Base-by-base conservation (phyloP, 2,797 vertebrate genomes). In the Lateolabrax maculatus region DNA sequence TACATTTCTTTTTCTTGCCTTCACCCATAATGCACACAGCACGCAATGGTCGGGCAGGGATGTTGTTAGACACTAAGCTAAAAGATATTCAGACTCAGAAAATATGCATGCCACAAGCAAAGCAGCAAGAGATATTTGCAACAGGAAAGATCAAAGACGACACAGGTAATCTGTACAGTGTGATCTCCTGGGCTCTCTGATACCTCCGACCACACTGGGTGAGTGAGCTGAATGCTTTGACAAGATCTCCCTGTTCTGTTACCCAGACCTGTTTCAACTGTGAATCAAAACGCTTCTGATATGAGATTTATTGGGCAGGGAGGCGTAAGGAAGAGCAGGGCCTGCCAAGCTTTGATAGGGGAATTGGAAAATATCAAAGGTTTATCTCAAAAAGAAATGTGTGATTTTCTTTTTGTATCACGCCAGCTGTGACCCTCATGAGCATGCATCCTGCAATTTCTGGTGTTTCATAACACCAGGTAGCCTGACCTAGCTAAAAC, bases 271-370 rank as follows among this genome's bases (percentile, higher is more conserved):
- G 84, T 92, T 93, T 93, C 89, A 91, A 92, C 89, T 86, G 77
- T 75, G 75, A 92, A 92, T 93, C 92, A 91, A 93, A 94, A 91
- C 21, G 57, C 83, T 79, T 87, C 82, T 89, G 89, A 93, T 91
- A 89, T 91, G 84, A 90, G 81, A 90, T 89, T 87, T 86, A 87
- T 84, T 83, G 87, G 77, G 65, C 76, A 86, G 85, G 87, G 81
- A 84, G 83, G 71, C 79, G 74, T 84, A 75, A 87, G 66, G 79
- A 82, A 71, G 79, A 77, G 87, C 76, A 83, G 77, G 83, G 65
- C 72, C 88, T 86, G 84, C 63, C 68, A 79, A 57, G 77, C 90
- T 91, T 87, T 93, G 90, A 93, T 92, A 91, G 80, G 75, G 80
- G 84, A 88, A 90, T 84, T 68, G 72, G 81, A 84, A 92, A 87